Percentiles rank a stretch among this genome's conserved stretches.
Evolutionary conservation across 2,797 vertebrate species (phyloP).

Genomic region (Pipistrellus kuhlii): DNA sequence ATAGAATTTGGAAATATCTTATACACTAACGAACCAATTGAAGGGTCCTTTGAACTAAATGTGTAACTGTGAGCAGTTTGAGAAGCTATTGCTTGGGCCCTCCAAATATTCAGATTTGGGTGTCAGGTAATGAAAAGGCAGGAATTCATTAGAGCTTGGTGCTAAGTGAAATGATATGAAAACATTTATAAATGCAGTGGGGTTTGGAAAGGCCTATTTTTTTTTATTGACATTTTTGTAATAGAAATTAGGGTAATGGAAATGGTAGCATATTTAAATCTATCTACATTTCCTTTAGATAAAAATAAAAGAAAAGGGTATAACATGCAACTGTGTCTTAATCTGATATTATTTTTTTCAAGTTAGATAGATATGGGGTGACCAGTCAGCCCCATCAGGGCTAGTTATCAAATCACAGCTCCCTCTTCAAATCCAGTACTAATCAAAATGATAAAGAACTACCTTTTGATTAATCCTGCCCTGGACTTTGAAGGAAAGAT

Average conservation of each 20-base stretch:
- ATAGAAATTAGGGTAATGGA: constrained; percentile 68
- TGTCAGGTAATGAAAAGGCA: constrained; percentile 64
- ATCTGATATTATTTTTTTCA: constrained; percentile 86
- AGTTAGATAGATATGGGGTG: constrained; percentile 84
- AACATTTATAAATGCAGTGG: constrained; percentile 50
- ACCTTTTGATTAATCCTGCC: constrained; percentile 89
- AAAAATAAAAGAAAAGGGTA: constrained; percentile 81
- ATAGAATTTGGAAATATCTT: constrained; percentile 4
- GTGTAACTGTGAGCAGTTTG: background rate
- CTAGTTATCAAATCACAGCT: constrained; percentile 84
- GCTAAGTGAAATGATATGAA: constrained; percentile 58
- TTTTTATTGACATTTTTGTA: constrained; percentile 69
- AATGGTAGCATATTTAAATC: constrained; percentile 79
- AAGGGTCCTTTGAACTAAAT: constrained; percentile 66
- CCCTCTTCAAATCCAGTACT: constrained; percentile 87
- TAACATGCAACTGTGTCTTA: constrained; percentile 82
- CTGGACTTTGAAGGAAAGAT: constrained; percentile 88
- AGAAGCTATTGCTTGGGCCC: constrained; percentile 58
- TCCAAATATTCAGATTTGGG: constrained; percentile 58
- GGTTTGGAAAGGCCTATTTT: constrained; percentile 36
- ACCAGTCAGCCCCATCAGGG: constrained; percentile 78
- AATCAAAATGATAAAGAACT: constrained; percentile 87
- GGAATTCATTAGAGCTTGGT: constrained; percentile 40
- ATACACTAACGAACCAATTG: constrained; percentile 18
- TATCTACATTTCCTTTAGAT: constrained; percentile 78